phyloP scores from a whole-genome alignment of 2,113 vertebrate species.

The Notarius lentiginosus region DNA sequence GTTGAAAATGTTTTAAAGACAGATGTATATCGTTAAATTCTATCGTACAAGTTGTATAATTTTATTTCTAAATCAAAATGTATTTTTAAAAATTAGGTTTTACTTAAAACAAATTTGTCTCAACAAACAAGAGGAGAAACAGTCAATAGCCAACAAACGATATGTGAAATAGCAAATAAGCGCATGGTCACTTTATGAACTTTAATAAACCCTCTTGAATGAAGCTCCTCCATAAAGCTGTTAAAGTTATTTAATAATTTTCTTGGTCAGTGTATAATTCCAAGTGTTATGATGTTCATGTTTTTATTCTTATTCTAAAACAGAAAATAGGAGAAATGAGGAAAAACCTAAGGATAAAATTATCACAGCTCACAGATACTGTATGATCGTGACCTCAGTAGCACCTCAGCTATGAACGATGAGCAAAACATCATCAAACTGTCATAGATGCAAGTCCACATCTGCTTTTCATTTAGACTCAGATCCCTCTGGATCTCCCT shows the following conservation, averaged over 20 bases:
- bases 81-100: not conserved
- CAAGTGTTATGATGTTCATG: not conserved
- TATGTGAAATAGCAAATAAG: not conserved
- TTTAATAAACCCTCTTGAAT: not conserved
- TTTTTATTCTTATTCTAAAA: not conserved
- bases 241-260: not conserved
- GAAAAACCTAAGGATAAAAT: not conserved
- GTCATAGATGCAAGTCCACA: slow-evolving; percentile 29
- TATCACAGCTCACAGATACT: not conserved
- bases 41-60: not conserved
- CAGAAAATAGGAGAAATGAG: not conserved
- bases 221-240: not conserved
- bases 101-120: not conserved
- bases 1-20: not conserved
- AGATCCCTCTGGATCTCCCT: slow-evolving; percentile 8
- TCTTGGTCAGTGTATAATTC: not conserved
- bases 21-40: not conserved
- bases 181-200: not conserved
- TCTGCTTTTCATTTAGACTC: slow-evolving; percentile 21
- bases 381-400: slow-evolving; percentile 1
- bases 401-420: not conserved
- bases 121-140: not conserved
- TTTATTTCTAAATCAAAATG: not conserved
- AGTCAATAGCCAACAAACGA: not conserved
- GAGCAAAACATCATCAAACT: slow-evolving; percentile 29